Conservation (phyloP, 2,888 invertebrate species). For the Matsumyia berberina region DNA sequence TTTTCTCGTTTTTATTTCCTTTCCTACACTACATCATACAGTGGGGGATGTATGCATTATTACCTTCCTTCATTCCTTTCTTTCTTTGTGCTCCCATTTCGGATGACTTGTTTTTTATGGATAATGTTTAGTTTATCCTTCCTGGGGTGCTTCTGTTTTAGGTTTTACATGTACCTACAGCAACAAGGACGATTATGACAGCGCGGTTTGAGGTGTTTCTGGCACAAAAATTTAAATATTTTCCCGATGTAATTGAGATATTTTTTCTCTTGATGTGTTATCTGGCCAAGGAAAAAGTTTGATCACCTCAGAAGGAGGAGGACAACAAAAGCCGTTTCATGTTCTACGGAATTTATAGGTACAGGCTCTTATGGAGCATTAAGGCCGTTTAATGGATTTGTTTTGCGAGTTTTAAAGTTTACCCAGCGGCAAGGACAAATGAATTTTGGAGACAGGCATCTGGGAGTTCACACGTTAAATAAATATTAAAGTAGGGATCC, state of each 20-base stretch:
- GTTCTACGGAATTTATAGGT: conserved; percentile 6
- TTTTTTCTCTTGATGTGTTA: conserved; percentile 45
- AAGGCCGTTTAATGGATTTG: conserved; percentile 26
- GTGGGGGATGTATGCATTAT: conserved; percentile 35
- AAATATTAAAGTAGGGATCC: conserved; percentile 24
- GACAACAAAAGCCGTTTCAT: conserved; percentile 5
- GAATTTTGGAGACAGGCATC: conserved; percentile 14
- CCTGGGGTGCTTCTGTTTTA: conserved; percentile 14
- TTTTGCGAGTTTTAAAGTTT: conserved; percentile 35
- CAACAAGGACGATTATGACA: conserved; percentile 42
- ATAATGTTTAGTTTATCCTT: conserved; percentile 8
- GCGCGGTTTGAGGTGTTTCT: conserved; percentile 33
- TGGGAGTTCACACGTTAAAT: conserved; percentile 46
- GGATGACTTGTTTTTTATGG: conserved; percentile 21
- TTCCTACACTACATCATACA: neutral
- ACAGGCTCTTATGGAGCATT: conserved; percentile 6
- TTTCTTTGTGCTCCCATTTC: neutral
- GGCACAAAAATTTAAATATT: conserved; percentile 19
- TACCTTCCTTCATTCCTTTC: neutral
- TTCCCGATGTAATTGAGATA: conserved; percentile 61
- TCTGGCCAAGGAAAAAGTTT: neutral
- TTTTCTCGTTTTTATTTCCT: conserved; percentile 10
- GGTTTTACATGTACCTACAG: conserved; percentile 22
- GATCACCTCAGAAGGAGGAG: neutral
- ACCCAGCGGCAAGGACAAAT: conserved; percentile 1